Conservation (phyloP, 2,113 vertebrate species). For the Ictalurus punctatus region DNA sequence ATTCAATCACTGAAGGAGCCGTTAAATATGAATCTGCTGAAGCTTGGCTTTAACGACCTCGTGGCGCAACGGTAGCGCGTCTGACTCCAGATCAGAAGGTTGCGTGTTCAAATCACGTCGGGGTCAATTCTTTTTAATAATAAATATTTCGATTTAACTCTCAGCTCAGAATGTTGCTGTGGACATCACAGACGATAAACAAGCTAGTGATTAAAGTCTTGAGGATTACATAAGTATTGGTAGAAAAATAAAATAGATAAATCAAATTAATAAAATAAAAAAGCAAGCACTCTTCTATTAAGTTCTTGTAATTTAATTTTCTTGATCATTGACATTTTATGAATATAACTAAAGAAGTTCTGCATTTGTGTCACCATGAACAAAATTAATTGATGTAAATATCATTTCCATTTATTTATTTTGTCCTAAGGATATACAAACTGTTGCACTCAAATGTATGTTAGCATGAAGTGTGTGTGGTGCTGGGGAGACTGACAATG, state of each 20-base stretch:
- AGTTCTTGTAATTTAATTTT: background rate
- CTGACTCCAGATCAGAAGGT: conserved; percentile 42
- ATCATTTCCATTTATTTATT: background rate
- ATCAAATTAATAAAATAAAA: background rate
- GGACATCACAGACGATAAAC: background rate
- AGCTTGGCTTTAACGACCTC: rapidly evolving
- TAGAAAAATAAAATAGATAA: too few relatives aligned
- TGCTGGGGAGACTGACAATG: background rate
- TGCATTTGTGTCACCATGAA: background rate
- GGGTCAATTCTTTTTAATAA: background rate
- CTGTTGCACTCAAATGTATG: background rate
- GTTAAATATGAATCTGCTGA: background rate
- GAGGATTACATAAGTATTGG: background rate
- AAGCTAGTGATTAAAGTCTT: background rate
- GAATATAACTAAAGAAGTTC: background rate
- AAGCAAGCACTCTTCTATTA: background rate
- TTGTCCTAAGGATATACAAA: background rate
- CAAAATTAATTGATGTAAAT: background rate
- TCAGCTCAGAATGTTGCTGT: background rate
- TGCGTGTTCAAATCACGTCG: conserved; percentile 42
- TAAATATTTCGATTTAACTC: background rate
- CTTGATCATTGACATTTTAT: background rate
- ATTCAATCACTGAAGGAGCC: rapidly evolving
- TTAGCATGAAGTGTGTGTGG: background rate
- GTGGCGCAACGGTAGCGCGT: conserved; percentile 39